Base-by-base conservation (phyloP, 2,888 invertebrate species). In the Galeruca laticollis region DNA sequence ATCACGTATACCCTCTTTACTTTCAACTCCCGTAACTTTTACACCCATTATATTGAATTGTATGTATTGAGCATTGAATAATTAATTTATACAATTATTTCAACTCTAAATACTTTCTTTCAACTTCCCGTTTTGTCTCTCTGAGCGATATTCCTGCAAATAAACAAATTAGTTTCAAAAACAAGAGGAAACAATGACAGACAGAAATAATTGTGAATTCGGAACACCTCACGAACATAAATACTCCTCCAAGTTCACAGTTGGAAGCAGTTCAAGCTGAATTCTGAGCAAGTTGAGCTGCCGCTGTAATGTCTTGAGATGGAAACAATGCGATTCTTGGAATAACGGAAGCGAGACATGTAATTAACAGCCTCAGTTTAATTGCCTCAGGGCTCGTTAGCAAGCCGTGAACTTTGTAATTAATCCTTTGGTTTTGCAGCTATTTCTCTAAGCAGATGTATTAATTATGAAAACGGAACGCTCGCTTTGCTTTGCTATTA, bases 341-440 rank as follows among this genome's bases (percentile, higher is more conserved):
- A 73, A 73, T 72, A 75, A 74, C 78, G 78, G 78, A 77, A 80
- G 78, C 79, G 80, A 82, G 82, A 82, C 83, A 82, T 82, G 84
- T 85, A 86, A 86, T 86, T 86, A 86, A 86, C 86, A 85, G 85
- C 83, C 85, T 85, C 85, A 84, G 82, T 84, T 83, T 86, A 86
- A 86, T 86, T 86, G 85, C 85, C 86, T 84, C 84, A 81, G 84
- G 86, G 84, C 86, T 86, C 86, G 85, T 86, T 86, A 86, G 85
- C 86, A 86, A 86, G 86, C 86, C 85, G 86, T 86, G 86, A 86
- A 86, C 86, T 86, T 85, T 83, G 85, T 85, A 86, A 86, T 86
- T 86, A 86, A 86, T 86, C 85, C 85, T 85, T 84, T 84, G 85
- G 86, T 84, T 86, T 84, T 81, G 83, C 83, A 78, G 78, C 78